Percentiles rank a stretch among this genome's conserved stretches.
phyloP scores from a whole-genome alignment of 2,797 vertebrate genomes.

The Poecilia picta region DNA sequence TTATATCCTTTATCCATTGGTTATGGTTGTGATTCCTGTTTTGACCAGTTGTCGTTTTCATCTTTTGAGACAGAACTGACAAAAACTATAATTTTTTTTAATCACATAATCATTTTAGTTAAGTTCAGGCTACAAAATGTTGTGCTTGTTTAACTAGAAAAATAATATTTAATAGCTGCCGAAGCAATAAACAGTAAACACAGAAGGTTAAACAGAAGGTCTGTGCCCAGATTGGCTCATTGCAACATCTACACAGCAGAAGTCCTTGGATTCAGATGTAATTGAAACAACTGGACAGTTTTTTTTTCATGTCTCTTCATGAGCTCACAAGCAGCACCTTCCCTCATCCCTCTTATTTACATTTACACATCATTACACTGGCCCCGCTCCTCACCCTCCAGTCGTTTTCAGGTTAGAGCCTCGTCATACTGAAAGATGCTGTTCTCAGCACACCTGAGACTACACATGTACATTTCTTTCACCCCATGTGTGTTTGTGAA shows the following conservation, averaged over 20 bases:
- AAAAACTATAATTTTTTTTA: neutral
- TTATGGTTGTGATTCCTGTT: neutral
- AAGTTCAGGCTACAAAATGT: neutral
- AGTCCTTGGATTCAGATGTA: constrained; percentile 34
- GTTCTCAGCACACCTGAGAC: constrained; percentile 60
- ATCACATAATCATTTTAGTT: neutral
- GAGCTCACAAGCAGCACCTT: constrained; percentile 42
- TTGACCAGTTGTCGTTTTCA: neutral
- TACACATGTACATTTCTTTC: constrained; percentile 18
- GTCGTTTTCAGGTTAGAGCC: constrained; percentile 17
- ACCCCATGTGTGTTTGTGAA: constrained; percentile 11
- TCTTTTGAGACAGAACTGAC: neutral
- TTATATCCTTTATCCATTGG: neutral
- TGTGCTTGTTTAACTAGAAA: neutral
- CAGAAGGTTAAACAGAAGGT: neutral
- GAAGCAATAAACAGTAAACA: neutral
- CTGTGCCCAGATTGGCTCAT: neutral
- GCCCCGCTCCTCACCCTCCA: constrained; percentile 12
- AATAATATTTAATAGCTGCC: neutral
- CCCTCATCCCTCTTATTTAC: constrained; percentile 12
- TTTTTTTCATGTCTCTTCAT: constrained; percentile 32
- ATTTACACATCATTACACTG: constrained; percentile 8
- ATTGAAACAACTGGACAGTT: constrained; percentile 44
- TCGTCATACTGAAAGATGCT: constrained; percentile 52
- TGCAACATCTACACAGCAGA: constrained; percentile 33